Evolutionary conservation across 2,888 invertebrate species (phyloP), one percentile per base, ranked within the genome.

Genomic region (Synergus itoensis): DNA sequence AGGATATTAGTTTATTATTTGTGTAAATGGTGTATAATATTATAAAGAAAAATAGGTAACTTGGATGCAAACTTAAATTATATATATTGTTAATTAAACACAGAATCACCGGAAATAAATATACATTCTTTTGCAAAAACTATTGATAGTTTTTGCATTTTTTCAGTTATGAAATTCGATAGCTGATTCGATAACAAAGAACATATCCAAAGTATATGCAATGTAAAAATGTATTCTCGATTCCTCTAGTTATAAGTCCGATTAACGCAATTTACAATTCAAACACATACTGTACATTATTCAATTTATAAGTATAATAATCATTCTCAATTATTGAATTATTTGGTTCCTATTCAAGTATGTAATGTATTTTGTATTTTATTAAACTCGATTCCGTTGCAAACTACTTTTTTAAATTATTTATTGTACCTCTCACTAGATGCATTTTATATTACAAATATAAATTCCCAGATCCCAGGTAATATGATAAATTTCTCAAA

Each of bases 291-390:
- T 67, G 48, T 73, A 73, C 36, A 53, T 73, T 73, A 73, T 73
- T 53, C 53, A 53, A 53, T n/a, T 73, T 73, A 53, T 73, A 73
- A 73, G 53, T 53, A 73, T 53, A 73, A 73, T 60, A 28, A 21
- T 60, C 53, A n/a, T 69, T 73, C 36, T 73, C 48, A 3, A 28
- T 28, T 3, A 48, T 73, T 36, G 36, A 53, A 69, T 36, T 28
- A 69, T 69, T 69, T 69, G 9, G 73, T 73, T 73, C 36, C 53
- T 73, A 73, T 73, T 73, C 73, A 73, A 73, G 36, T 64, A 16
- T 73, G 73, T 73, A 73, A 73, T 73, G 73, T 73, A 73, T 73
- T 73, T 73, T 73, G 73, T 73, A 73, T 73, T 73, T 73, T 73
- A 73, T 73, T 73, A 73, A 73, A 73, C 36, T 53, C 73, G 73